Percentiles rank a stretch among this genome's conserved stretches.
Evolutionary conservation across 2,888 invertebrate genomes (phyloP).

Genomic region (Corbicula japonica): DNA sequence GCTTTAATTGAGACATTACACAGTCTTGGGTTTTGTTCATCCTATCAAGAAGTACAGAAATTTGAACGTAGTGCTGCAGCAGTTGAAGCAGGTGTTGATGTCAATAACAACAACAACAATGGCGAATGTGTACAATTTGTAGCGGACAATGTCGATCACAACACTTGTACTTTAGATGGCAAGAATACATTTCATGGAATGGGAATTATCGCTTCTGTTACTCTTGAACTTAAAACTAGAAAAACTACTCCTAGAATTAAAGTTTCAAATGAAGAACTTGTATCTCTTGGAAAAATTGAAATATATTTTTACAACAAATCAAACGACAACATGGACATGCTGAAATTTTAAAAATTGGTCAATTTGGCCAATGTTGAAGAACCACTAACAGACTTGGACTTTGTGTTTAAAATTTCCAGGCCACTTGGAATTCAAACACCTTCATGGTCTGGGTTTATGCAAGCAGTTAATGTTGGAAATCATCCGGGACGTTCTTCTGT

Average conservation of each 20-base stretch:
- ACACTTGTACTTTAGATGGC: constrained; percentile 66
- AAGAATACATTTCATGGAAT: constrained; percentile 62
- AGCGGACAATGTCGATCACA: constrained; percentile 74
- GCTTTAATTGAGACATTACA: constrained; percentile 64
- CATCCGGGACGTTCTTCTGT: constrained; percentile 10
- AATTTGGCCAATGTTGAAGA: constrained; percentile 5
- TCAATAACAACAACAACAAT: too few relatives aligned
- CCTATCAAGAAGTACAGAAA: constrained; percentile 52
- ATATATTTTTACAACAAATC: too few relatives aligned
- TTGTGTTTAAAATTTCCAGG: background rate
- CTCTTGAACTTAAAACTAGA: too few relatives aligned
- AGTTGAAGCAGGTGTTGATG: too few relatives aligned
- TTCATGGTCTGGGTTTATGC: background rate
- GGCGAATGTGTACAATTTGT: constrained; percentile 60
- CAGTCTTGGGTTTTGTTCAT: constrained; percentile 67
- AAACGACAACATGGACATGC: too few relatives aligned
- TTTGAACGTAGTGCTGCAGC: constrained; percentile 46
- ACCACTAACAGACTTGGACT: constrained; percentile 1
- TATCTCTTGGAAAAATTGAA: too few relatives aligned
- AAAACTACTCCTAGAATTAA: too few relatives aligned
- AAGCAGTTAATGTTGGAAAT: background rate
- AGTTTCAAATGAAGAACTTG: too few relatives aligned
- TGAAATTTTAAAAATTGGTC: too few relatives aligned
- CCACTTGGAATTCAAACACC: background rate
- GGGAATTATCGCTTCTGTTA: too few relatives aligned